A percentile compares a stretch with the other conserved stretches of the same genome.
phyloP scores from a whole-genome alignment of 2,888 invertebrate genomes.

The Thymelicus sylvestris region DNA sequence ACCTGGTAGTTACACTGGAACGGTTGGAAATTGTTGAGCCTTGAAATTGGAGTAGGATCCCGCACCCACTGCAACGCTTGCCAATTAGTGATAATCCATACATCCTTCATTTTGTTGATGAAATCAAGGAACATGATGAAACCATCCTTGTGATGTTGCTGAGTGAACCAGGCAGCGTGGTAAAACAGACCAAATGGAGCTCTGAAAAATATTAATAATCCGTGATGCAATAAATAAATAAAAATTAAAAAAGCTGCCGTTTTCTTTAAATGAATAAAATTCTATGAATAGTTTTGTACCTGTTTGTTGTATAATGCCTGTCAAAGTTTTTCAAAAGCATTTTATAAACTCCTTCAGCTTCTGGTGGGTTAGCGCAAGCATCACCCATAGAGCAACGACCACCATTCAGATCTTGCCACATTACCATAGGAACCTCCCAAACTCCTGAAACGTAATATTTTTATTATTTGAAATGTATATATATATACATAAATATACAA shows the following conservation, averaged over 20 bases:
- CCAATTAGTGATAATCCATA: conserved; percentile 96
- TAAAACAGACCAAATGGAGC: conserved; percentile 97
- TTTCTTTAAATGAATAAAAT: no score
- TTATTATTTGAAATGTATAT: no score
- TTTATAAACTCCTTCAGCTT: conserved; percentile 94
- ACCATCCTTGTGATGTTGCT: conserved; percentile 96
- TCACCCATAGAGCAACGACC: conserved; percentile 98
- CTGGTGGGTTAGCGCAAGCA: conserved; percentile 96
- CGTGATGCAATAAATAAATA: background rate
- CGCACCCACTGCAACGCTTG: conserved; percentile 97
- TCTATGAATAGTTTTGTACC: conserved; percentile 73
- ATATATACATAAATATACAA: no score
- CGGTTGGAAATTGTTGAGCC: conserved; percentile 93
- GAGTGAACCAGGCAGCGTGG: conserved; percentile 98
- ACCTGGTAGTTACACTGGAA: conserved; percentile 96
- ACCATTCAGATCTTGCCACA: conserved; percentile 98
- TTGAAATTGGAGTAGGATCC: conserved; percentile 94
- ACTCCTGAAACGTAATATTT: conserved; percentile 82
- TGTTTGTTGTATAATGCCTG: conserved; percentile 96
- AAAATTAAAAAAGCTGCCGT: background rate
- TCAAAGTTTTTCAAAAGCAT: conserved; percentile 98
- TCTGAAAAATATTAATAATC: conserved; percentile 73
- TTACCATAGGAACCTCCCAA: conserved; percentile 98
- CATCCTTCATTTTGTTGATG: conserved; percentile 95
- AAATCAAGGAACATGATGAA: conserved; percentile 96